Evolutionary conservation across 1,140 invertebrate species (phyloP).

Genomic region (Zaprionus africanus): DNA sequence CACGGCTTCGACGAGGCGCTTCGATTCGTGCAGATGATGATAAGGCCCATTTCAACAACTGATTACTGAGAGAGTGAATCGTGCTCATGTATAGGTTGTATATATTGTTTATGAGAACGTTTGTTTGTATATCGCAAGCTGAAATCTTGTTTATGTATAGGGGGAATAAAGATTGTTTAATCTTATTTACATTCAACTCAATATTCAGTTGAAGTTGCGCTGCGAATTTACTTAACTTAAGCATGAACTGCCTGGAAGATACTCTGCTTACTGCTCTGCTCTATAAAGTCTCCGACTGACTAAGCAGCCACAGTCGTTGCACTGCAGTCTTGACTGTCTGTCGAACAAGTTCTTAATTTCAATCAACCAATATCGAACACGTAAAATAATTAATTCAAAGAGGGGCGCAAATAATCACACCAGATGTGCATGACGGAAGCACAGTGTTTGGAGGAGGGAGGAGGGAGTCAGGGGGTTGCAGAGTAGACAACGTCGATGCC

Average conservation of each 20-base stretch:
- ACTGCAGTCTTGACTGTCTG: background rate
- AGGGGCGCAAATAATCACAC: constrained; percentile 75
- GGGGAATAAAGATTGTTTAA: background rate
- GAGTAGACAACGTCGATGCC: constrained; percentile 37
- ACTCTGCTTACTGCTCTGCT: background rate
- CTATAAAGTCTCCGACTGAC: background rate
- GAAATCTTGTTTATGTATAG: background rate
- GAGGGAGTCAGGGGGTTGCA: background rate
- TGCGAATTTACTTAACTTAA: no score
- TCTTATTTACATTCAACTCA: no score
- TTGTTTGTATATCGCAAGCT: background rate
- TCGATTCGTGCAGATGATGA: constrained; percentile 30
- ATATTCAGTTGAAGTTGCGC: no score
- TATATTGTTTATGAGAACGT: background rate
- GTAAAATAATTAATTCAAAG: constrained; percentile 71
- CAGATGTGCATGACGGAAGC: constrained; percentile 17
- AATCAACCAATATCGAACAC: constrained; percentile 38
- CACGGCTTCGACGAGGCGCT: constrained; percentile 21
- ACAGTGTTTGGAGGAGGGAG: background rate
- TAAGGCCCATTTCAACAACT: constrained; percentile 19
- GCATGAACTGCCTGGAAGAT: background rate
- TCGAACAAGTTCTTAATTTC: constrained; percentile 27
- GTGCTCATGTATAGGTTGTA: background rate
- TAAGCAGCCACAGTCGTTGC: background rate
- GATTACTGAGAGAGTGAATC: background rate